Conservation (phyloP, 2,113 vertebrate species). For the Empidonax alnorum region DNA sequence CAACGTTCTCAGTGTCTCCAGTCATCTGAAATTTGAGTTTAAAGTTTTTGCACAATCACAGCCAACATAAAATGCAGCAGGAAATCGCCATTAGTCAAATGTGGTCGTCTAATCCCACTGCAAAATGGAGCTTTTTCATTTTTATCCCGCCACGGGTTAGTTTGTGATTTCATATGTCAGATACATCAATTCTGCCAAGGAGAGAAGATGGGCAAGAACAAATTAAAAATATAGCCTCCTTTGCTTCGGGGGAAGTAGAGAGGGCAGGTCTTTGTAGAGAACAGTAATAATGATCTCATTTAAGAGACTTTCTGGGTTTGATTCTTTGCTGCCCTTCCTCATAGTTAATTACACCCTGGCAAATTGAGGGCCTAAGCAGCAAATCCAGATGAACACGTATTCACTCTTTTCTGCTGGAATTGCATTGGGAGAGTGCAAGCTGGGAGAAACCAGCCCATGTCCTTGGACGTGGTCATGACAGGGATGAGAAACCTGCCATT, state of each 20-base stretch:
- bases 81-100: conserved; percentile 73
- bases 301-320: conserved; percentile 47
- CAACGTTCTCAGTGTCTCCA: conserved; percentile 18
- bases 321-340: conserved; percentile 39
- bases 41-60: conserved; percentile 63
- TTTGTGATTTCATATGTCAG: conserved; percentile 75
- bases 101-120: conserved; percentile 75
- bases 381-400: not conserved
- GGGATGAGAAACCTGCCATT: not conserved
- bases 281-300: conserved; percentile 48
- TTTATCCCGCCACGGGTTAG: conserved; percentile 76
- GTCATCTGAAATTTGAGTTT: conserved; percentile 57
- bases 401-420: not conserved
- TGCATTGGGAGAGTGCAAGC: rapidly evolving
- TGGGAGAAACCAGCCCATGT: not conserved
- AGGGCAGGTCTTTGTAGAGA: conserved; percentile 45
- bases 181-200: conserved; percentile 71
- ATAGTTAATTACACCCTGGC: conserved; percentile 40
- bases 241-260: not conserved
- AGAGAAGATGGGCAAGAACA: conserved; percentile 53
- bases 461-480: not conserved
- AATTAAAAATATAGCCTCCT: conserved; percentile 57
- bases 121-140: conserved; percentile 71
- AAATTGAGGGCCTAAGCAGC: conserved; percentile 27
- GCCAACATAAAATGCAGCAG: conserved; percentile 67